Percentiles rank a stretch among this genome's conserved stretches.
These are phyloP conservation scores for Melanotaenia pygmaea DNA, from an alignment of 2,797 vertebrate species.

Conservation along the genomic window DNA sequence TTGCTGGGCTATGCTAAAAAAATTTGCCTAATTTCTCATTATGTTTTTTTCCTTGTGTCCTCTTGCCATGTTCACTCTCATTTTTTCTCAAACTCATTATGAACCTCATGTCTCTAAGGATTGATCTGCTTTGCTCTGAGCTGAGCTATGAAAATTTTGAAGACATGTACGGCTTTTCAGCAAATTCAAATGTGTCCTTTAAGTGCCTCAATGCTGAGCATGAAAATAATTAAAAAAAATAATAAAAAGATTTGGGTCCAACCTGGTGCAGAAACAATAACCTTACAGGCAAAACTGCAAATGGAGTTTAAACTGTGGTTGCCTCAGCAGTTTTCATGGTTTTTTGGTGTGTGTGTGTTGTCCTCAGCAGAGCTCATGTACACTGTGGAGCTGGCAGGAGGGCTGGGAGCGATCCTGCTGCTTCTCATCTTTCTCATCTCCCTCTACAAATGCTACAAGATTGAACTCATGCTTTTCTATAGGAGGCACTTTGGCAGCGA, in stretches of 20 bases:
- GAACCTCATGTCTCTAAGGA: slow-evolving; percentile 54
- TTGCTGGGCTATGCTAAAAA: slow-evolving; percentile 34
- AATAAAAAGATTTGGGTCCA: not conserved
- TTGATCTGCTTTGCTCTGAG: slow-evolving; percentile 49
- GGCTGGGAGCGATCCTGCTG: slow-evolving; percentile 96
- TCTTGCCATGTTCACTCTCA: slow-evolving; percentile 42
- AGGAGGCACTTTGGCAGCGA: slow-evolving; percentile 97
- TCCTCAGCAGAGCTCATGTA: slow-evolving; percentile 95
- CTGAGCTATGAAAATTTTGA: slow-evolving; percentile 30
- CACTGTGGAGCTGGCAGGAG: slow-evolving; percentile 96
- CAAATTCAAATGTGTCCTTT: slow-evolving; percentile 42
- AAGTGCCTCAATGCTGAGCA: slow-evolving; percentile 24
- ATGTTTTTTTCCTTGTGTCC: slow-evolving; percentile 36
- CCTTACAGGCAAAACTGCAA: slow-evolving; percentile 1
- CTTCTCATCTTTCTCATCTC: slow-evolving; percentile 95
- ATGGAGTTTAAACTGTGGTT: not conserved
- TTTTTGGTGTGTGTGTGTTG: slow-evolving; percentile 49
- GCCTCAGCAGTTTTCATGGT: slow-evolving; percentile 33
- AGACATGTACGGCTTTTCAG: slow-evolving; percentile 25
- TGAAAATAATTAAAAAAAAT: slow-evolving; percentile 1
- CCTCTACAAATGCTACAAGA: slow-evolving; percentile 98
- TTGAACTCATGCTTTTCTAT: slow-evolving; percentile 99
- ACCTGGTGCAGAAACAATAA: slow-evolving; percentile 17
- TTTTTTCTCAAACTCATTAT: slow-evolving; percentile 62
- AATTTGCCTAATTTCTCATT: slow-evolving; percentile 70